Evolutionary conservation across 1,140 invertebrate species (phyloP).

Genomic region (Caenorhabditis remanei): DNA sequence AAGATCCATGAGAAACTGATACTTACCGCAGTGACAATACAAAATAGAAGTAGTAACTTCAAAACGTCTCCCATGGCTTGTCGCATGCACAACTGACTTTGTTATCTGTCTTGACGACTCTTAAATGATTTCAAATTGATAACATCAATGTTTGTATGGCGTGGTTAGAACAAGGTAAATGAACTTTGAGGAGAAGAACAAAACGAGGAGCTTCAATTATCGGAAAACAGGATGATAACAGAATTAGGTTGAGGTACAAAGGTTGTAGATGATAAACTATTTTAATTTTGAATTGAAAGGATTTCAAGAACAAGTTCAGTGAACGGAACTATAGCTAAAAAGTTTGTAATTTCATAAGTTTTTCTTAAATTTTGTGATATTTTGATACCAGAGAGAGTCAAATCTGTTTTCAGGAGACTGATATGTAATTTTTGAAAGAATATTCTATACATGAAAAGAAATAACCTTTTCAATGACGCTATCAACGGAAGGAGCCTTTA

Average conservation of each 20-base stretch:
- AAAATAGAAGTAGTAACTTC: slow-evolving; percentile 1
- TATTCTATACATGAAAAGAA: no score
- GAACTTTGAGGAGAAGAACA: slow-evolving; percentile 10
- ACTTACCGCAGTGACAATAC: neutral
- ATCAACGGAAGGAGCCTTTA: no score
- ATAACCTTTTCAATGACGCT: no score
- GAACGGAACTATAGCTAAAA: no score
- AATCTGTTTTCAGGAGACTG: no score
- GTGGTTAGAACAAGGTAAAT: slow-evolving; percentile 7
- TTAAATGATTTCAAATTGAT: slow-evolving; percentile 24
- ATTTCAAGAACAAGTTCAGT: no score
- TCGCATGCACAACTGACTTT: slow-evolving; percentile 4
- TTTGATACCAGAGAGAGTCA: no score
- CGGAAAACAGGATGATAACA: neutral
- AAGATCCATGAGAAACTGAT: no score
- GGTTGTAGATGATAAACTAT: neutral
- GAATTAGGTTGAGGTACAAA: neutral
- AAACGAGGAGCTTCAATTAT: neutral
- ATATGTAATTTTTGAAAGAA: no score
- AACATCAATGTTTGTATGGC: slow-evolving; percentile 38
- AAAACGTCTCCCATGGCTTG: neutral
- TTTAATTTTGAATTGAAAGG: no score
- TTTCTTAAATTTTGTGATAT: no score
- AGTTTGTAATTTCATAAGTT: no score
- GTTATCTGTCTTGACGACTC: slow-evolving; percentile 4